These are phyloP conservation scores for Drosophila tristis DNA, from an alignment of 1,140 invertebrate species.

Conservation along the genomic window DNA sequence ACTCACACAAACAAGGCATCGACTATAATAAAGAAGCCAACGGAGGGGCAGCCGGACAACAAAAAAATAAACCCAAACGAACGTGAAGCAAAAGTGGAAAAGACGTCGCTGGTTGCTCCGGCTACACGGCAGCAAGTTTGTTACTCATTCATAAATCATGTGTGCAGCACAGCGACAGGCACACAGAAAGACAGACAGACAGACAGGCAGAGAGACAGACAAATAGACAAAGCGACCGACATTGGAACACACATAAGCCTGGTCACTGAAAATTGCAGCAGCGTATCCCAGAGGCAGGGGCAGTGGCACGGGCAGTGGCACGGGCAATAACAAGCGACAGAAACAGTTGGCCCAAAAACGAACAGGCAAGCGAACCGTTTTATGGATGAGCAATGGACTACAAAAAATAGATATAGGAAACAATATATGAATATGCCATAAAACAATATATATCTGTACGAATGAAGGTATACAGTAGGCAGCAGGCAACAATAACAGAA, in stretches of 20 bases:
- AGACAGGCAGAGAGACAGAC: constrained; percentile 28
- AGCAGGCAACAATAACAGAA: constrained; percentile 43
- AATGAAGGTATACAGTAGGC: constrained; percentile 27
- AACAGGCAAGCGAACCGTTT: constrained; percentile 55
- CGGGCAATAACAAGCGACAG: constrained; percentile 37
- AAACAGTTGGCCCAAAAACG: constrained; percentile 64
- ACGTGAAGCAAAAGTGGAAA: constrained; percentile 54
- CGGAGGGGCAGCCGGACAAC: too few relatives aligned
- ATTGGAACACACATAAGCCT: constrained; percentile 58
- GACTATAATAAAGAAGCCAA: constrained; percentile 72
- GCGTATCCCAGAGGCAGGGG: constrained; percentile 43
- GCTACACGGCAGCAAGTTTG: constrained; percentile 81
- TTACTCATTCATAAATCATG: constrained; percentile 83
- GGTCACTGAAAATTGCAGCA: constrained; percentile 77
- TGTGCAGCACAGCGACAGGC: constrained; percentile 63
- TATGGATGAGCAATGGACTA: constrained; percentile 24
- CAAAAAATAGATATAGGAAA: constrained; percentile 42
- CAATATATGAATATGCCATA: constrained; percentile 80
- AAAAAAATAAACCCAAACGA: constrained; percentile 37
- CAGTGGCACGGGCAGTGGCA: constrained; percentile 7
- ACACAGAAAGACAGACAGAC: constrained; percentile 32
- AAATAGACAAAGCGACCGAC: constrained; percentile 41
- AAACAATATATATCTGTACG: constrained; percentile 57
- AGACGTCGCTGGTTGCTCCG: constrained; percentile 71
- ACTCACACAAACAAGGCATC: constrained; percentile 29